Evolutionary conservation across 1,140 invertebrate genomes (phyloP), one percentile per base, ranked within the genome.

Genomic region (Calliphora vicina): DNA sequence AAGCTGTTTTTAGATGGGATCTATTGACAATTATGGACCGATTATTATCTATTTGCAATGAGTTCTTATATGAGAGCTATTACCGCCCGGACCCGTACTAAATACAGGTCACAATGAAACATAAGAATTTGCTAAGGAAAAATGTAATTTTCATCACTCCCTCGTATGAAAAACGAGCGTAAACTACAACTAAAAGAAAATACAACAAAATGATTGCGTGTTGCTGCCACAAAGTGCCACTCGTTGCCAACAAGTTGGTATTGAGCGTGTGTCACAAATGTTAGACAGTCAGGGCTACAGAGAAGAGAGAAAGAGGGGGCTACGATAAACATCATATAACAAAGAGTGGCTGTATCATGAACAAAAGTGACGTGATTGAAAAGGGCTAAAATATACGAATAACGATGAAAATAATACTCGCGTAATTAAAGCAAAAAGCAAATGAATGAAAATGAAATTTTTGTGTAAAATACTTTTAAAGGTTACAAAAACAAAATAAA

Each of bases 361-460:
- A 45, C 74, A 45, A 43, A 78, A 45, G 23, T 78, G 74, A 78
- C 74, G 74, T 78, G 74, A 45, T 45, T 25, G 42, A 25, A 78
- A 43, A 45, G 35, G 42, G 42, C n/a, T 23, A 78, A 74, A 43
- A 78, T 20, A 43, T 35, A 35, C 35, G 35, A 35, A 35, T 10
- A 35, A n/a, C n/a, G n/a, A n/a, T n/a, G 35, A 35, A 6, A 35
- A 10, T 35, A 35, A 35, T 35, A 35, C 35, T 35, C 6, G 35
- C 35, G 35, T 35, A 35, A 35, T 35, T 35, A 43, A n/a, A 42
- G 23, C 20, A 25, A 23, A 57, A 25, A 67, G n/a, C 57, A 4
- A 67, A 67, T 20, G 57, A 67, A 67, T 57, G 45, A 57, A 57
- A 57, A 57, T 17, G 45, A 57, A 57, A 57, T 57, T 57, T 17